phyloP scores from a whole-genome alignment of 2,888 invertebrate species.

The Allolobophora icterica region DNA sequence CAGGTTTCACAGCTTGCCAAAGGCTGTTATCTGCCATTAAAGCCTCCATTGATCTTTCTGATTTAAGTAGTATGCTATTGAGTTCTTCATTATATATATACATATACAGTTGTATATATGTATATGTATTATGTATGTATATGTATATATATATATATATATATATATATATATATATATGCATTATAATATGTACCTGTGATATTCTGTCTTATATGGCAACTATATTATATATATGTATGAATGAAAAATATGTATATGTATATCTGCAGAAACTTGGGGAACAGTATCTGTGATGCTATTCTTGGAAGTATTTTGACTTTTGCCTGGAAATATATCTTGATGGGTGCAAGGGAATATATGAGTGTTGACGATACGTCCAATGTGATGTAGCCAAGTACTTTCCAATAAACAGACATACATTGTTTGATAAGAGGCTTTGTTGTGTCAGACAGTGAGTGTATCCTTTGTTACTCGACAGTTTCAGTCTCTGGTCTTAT shows the following conservation, averaged over 20 bases:
- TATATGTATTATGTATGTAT: neutral
- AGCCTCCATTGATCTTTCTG: neutral
- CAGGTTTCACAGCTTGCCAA: neutral
- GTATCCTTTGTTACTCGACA: neutral
- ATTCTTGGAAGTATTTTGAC: constrained; percentile 25
- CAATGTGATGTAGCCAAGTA: neutral
- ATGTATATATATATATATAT: neutral
- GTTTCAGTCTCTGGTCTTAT: neutral
- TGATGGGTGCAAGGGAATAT: neutral
- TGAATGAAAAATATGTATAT: neutral
- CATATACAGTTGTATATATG: neutral
- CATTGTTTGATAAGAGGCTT: neutral
- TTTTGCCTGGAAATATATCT: neutral
- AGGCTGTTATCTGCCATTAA: neutral
- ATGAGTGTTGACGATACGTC: neutral
- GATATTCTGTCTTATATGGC: neutral
- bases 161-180: neutral
- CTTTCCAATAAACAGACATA: constrained; percentile 8
- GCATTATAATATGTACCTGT: neutral
- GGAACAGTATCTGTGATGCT: neutral
- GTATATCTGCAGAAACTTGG: neutral
- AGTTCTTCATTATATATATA: neutral
- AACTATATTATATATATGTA: neutral
- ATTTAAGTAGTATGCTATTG: constrained; percentile 8
- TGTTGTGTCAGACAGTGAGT: neutral